Evolutionary conservation across 1,140 invertebrate species (phyloP), one percentile per base, ranked within the genome.

Genomic region (Tetragonula clypearis): DNA sequence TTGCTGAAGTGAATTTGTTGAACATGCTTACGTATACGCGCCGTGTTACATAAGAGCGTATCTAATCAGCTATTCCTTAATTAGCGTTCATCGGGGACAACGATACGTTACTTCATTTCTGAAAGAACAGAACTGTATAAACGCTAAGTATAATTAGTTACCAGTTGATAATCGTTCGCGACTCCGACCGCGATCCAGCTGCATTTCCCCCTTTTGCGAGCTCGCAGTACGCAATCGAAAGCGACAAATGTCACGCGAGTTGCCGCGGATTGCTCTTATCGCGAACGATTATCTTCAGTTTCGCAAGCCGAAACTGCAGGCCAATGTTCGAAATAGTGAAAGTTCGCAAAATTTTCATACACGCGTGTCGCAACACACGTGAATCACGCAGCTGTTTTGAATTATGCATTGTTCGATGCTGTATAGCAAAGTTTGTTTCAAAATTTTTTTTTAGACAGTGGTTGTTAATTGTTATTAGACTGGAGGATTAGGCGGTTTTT

Each of bases 211-310:
- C 41, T 49, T 56, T 55, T 23, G 26, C 66, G 9, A 41, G 15
- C 41, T 19, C 23, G 55, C 26, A 84, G 77, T 71, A 77, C 56
- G 56, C 66, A 84, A 82, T 35, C 76, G 82, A 79, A 60, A 79
- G 35, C 66, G 66, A 84, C 76, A 79, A 79, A 84, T 84, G 77
- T 84, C 82, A 84, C 75, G 77, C 68, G 58, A 76, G 49, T 76
- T 56, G 55, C 58, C 56, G 26, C 77, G 19, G 21, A 41, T 79
- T 53, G 53, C 26, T 53, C 79, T 79, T 84, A 84, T 84, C 82
- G 21, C 58, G 77, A 17, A 60, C 76, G 68, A 84, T 84, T 73
- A 84, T 84, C 82, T 65, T 72, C 23, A 2, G 76, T 84, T 84
- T 84, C 82, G 68, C 55, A 84, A 84, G 66, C 19, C 14, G n/a